phyloP scores from a whole-genome alignment of 1,140 invertebrate species.

The Meteorus sp. region DNA sequence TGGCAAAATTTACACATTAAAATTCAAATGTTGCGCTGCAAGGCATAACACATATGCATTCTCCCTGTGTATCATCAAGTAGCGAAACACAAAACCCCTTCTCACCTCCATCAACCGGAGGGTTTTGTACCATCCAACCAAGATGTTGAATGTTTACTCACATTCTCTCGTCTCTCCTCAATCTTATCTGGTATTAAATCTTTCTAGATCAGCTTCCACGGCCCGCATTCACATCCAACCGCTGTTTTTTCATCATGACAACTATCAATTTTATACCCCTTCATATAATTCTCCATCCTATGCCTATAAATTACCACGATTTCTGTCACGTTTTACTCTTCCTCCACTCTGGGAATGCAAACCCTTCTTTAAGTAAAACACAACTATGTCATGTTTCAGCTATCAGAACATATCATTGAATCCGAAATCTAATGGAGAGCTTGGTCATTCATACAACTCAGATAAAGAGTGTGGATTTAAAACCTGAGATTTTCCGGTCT shows the following conservation, averaged over 20 bases:
- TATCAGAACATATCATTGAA: too few species aligned
- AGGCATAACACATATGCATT: neutral
- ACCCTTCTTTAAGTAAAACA: too few species aligned
- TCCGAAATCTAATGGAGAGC: too few species aligned
- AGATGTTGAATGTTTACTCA: slow-evolving; percentile 42
- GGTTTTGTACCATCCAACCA: slow-evolving; percentile 28
- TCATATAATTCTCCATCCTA: neutral
- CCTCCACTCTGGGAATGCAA: too few species aligned
- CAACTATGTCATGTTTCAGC: too few species aligned
- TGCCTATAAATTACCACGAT: neutral
- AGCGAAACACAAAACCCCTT: slow-evolving; percentile 49
- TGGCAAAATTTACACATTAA: slow-evolving; percentile 13
- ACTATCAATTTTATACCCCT: neutral
- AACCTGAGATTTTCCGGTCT: slow-evolving; percentile 14
- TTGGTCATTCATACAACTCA: too few species aligned
- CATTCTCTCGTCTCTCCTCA: slow-evolving; percentile 39
- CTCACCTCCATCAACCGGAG: slow-evolving; percentile 17
- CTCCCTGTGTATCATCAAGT: slow-evolving; percentile 23
- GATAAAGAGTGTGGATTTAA: too few species aligned
- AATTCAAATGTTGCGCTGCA: neutral
- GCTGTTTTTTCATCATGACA: too few species aligned
- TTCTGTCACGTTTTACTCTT: too few species aligned
- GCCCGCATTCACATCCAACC: slow-evolving; percentile 26
- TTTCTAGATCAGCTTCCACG: slow-evolving; percentile 41
- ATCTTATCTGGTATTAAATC: slow-evolving; percentile 56